Percentiles rank a stretch among this genome's conserved stretches.
Evolutionary conservation across 2,113 vertebrate species (phyloP).

Genomic region (Xenus cinereus): DNA sequence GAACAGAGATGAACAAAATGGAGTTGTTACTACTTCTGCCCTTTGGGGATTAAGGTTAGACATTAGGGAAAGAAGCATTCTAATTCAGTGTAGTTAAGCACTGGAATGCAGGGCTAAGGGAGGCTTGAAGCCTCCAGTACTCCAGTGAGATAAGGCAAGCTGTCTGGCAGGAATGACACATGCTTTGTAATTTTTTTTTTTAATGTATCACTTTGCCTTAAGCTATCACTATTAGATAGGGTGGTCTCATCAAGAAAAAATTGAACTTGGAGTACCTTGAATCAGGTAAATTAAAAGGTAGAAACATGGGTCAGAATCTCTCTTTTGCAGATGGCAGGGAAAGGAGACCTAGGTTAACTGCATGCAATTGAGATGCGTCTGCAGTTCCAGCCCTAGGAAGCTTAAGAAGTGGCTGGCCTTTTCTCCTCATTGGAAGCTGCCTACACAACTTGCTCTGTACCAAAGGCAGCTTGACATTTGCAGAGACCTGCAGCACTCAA

Average conservation of each 20-base stretch:
- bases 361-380: not conserved
- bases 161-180: not conserved
- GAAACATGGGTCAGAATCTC: not conserved
- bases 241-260: not conserved
- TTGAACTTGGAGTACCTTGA: not conserved
- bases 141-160: not conserved
- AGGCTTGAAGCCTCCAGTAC: not conserved
- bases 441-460: not conserved
- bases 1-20: not conserved
- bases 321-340: not conserved
- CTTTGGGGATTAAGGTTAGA: not conserved
- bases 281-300: not conserved
- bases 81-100: not conserved
- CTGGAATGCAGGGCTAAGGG: not conserved
- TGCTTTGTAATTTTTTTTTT: not conserved
- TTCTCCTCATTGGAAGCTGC: not conserved
- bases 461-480: constrained; percentile 30
- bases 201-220: not conserved
- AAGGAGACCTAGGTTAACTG: not conserved
- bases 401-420: not conserved
- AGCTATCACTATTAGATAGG: not conserved
- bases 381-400: not conserved
- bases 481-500: not conserved
- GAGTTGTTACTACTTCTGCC: not conserved
- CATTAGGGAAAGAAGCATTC: not conserved